These are phyloP conservation scores for Oryzias celebensis DNA, from an alignment of 2,113 vertebrate species.

Conservation along the genomic window DNA sequence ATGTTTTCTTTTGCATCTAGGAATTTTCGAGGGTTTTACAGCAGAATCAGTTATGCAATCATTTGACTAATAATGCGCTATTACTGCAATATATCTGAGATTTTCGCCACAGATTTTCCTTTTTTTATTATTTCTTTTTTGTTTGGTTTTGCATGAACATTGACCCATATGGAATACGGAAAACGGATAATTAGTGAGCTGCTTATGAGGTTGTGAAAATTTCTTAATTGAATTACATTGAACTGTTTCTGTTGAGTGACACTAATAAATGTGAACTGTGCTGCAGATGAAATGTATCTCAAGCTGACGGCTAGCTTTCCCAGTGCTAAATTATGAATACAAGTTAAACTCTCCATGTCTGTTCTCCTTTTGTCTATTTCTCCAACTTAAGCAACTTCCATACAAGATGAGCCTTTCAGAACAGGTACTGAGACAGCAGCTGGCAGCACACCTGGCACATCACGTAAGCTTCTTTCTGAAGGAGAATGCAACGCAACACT, in stretches of 20 bases:
- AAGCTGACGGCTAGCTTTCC: constrained; percentile 35
- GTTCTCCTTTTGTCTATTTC: constrained; percentile 71
- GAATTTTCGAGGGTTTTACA: no score
- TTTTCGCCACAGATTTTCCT: background rate
- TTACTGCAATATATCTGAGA: no score
- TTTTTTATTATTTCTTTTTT: no score
- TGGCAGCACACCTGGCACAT: constrained; percentile 39
- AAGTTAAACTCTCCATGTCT: constrained; percentile 64
- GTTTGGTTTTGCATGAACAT: no score
- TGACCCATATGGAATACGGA: constrained; percentile 33
- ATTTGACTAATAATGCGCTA: no score
- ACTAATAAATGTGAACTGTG: constrained; percentile 22
- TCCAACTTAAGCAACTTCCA: constrained; percentile 72
- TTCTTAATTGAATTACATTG: constrained; percentile 37
- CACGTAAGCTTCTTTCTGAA: constrained; percentile 22
- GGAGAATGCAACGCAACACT: background rate
- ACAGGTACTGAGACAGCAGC: constrained; percentile 69
- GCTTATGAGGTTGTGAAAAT: constrained; percentile 42
- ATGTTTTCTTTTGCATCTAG: no score
- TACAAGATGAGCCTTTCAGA: constrained; percentile 80
- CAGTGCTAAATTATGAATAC: constrained; percentile 31
- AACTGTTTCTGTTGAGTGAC: constrained; percentile 28
- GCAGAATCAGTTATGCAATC: no score
- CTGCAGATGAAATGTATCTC: background rate
- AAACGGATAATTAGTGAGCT: constrained; percentile 53